Conservation (phyloP, 2,888 invertebrate species). For the Heterodera filipjevi region DNA sequence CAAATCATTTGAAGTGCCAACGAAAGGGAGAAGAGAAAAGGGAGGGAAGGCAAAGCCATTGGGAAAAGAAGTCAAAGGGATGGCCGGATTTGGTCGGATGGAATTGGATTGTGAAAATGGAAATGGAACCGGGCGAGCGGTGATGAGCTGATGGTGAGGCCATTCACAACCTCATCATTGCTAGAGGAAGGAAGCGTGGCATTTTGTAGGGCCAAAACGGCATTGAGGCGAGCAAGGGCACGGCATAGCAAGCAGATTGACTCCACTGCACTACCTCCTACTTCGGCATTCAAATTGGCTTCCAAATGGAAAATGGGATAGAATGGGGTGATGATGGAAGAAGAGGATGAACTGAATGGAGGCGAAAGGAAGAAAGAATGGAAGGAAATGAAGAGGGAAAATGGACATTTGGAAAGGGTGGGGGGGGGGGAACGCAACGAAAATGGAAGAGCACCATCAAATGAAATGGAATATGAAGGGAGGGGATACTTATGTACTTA, state of each 20-base stretch:
- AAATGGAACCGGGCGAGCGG: not conserved
- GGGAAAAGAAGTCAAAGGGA: not conserved
- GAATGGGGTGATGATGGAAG: not conserved
- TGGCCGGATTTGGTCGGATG: not conserved
- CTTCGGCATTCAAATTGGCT: not conserved
- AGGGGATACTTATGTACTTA: too few relatives aligned
- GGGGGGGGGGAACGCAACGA: not conserved
- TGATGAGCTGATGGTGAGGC: not conserved
- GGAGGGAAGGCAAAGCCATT: not conserved
- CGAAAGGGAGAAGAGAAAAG: not conserved
- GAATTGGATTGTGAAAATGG: slow-evolving; percentile 10
- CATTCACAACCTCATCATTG: not conserved
- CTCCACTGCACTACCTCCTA: not conserved
- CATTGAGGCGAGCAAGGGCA: not conserved
- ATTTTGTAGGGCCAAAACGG: not conserved
- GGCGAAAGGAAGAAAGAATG: not conserved
- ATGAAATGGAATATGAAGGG: too few relatives aligned
- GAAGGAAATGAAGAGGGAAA: not conserved
- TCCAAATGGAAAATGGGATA: not conserved
- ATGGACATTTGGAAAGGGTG: not conserved
- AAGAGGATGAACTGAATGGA: not conserved
- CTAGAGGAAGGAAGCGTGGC: not conserved
- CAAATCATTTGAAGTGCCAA: not conserved
- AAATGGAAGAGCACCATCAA: too few relatives aligned
- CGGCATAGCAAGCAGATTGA: not conserved